Conservation (phyloP, 30 jellyfish, hydroid and myxozoan genomes). For the Aurelia sp. region DNA sequence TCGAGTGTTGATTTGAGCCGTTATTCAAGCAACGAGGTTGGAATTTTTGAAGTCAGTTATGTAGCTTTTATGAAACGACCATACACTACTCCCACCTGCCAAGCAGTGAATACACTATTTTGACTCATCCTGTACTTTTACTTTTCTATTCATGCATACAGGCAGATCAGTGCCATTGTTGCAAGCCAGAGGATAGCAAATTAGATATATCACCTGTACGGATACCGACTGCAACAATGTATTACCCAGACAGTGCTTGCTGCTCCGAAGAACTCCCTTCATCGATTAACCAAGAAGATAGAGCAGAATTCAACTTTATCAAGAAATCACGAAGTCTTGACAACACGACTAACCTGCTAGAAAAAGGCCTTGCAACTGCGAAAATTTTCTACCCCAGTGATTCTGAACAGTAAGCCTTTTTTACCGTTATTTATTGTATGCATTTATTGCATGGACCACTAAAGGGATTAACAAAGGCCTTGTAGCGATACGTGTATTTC, state of each 20-base stretch:
- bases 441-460: too few relatives aligned
- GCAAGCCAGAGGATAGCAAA: background rate
- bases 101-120: too few relatives aligned
- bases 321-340: slow-evolving; percentile 48
- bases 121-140: too few relatives aligned
- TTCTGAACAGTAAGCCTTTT: slow-evolving; percentile 32
- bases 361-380: background rate
- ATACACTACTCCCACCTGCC: too few relatives aligned
- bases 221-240: background rate
- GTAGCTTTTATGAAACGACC: too few relatives aligned
- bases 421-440: background rate
- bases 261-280: slow-evolving; percentile 11
- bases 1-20: too few relatives aligned
- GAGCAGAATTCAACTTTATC: slow-evolving; percentile 10
- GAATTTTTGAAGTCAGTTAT: too few relatives aligned
- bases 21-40: too few relatives aligned
- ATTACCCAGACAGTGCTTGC: background rate
- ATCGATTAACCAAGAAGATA: too few relatives aligned
- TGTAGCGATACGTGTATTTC: too few relatives aligned
- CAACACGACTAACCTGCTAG: slow-evolving; percentile 3
- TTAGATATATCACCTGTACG: background rate
- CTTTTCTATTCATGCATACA: background rate
- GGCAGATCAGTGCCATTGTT: background rate
- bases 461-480: too few relatives aligned
- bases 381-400: slow-evolving; percentile 14